Conservation (phyloP, 64 coral and sea anemone species). For the Astreopora myriophthalma region DNA sequence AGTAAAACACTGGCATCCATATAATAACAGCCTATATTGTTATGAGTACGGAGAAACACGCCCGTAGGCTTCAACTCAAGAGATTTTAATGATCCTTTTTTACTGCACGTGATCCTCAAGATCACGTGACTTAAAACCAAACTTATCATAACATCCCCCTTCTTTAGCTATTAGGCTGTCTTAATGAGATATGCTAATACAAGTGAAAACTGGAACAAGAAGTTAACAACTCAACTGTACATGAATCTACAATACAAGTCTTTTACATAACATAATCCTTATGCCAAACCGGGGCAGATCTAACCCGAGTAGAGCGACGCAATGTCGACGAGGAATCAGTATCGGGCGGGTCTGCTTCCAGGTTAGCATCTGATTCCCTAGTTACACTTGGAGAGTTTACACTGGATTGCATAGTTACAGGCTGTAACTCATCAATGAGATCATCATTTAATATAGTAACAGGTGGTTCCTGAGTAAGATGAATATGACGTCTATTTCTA, state of each 20-base stretch:
- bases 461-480: slow-evolving; percentile 42
- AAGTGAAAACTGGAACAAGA: not conserved
- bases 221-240: slow-evolving; percentile 5
- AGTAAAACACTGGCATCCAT: too few relatives aligned
- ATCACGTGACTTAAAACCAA: not conserved
- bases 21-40: too few relatives aligned
- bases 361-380: slow-evolving; percentile 8
- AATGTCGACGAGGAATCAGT: too few relatives aligned
- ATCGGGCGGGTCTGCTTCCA: not conserved
- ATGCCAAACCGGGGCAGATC: slow-evolving; percentile 10
- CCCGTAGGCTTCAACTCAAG: too few relatives aligned
- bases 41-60: too few relatives aligned
- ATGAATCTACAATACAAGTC: not conserved
- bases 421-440: not conserved
- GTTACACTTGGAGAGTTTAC: not conserved
- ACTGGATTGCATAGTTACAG: slow-evolving; percentile 14
- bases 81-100: not conserved
- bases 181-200: not conserved
- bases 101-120: not conserved
- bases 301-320: too few relatives aligned
- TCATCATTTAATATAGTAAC: slow-evolving; percentile 21
- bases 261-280: slow-evolving; percentile 42
- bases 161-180: not conserved
- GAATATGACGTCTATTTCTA: slow-evolving; percentile 54
- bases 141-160: not conserved